phyloP scores from a whole-genome alignment of 1,140 invertebrate species.

The Cydia splendana region DNA sequence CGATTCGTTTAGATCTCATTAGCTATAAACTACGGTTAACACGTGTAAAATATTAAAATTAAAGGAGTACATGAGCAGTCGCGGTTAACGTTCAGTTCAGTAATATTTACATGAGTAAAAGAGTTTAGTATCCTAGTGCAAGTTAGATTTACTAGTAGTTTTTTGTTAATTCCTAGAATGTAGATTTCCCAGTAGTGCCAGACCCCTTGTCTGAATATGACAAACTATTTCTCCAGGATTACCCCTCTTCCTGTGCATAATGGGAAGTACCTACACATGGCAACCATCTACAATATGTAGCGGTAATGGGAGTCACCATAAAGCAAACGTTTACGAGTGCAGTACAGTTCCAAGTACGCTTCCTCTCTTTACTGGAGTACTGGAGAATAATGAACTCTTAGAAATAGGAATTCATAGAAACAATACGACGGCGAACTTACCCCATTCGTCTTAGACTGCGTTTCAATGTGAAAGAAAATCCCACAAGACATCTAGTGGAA shows the following conservation, averaged over 20 bases:
- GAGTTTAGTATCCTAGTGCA: neutral
- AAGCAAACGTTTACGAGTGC: neutral
- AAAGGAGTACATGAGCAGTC: neutral
- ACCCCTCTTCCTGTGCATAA: neutral
- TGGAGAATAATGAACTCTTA: neutral
- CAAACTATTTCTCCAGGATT: too few species aligned
- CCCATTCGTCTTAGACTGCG: neutral
- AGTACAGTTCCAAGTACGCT: conserved; percentile 1
- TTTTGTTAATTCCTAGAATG: too few species aligned
- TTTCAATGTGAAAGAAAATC: neutral
- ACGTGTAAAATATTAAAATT: neutral
- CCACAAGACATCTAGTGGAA: neutral
- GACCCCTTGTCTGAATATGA: too few species aligned
- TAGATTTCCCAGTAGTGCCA: too few species aligned
- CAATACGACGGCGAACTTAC: neutral
- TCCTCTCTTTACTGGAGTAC: neutral
- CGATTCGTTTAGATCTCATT: neutral
- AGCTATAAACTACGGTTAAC: neutral
- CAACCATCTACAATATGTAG: neutral
- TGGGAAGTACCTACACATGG: neutral
- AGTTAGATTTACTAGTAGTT: too few species aligned
- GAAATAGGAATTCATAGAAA: neutral
- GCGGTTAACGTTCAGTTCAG: neutral
- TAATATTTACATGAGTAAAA: neutral
- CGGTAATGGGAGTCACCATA: neutral